Base-by-base conservation (phyloP, 2,113 vertebrate species). In the Aramus guarauna region DNA sequence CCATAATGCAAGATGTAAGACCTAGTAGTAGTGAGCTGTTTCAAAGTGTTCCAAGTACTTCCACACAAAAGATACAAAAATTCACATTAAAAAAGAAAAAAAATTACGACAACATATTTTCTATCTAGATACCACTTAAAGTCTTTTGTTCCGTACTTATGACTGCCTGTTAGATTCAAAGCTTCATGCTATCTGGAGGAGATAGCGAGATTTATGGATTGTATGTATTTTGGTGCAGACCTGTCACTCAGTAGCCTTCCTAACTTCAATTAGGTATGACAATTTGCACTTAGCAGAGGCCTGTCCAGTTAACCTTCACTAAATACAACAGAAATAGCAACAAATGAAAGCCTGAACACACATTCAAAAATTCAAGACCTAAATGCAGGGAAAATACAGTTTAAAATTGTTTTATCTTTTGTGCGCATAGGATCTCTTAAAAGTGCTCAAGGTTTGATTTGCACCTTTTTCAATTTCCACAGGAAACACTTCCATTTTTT, bases 401-500 rank as follows among this genome's bases (percentile, higher is more conserved):
- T 92, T 68, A 5, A 75, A 94, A 78, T 7, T 11, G 10, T 50
- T 90, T 93, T 48, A 62, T 78, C 24, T 77, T 85, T 41, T n/a
- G 30, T 41, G 41, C 2, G 0, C 37, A 64, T 5, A 53, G 26
- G 32, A 53, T 84, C 47, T 72, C 55, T 67, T 88, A 36, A 48
- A 81, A 81, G 81, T 39, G 11, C 86, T 84, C 29, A 34, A 48
- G 9, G 30, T 82, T 89, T 81, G 60, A 76, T 53, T 94, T 81
- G 86, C 48, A 99, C 99, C 99, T 98, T 99, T 99, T 97, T 99
- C 98, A 88, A 99, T 99, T 97, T 99, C 99, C 91, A 99, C 99
- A 62, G 99, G 98, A 96, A 99, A 99, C 71, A 99, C 99, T 41
- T 99, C 99, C 99, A 99, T 99, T 98, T 99, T 99, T 97, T 99